Conservation (phyloP, 2,888 invertebrate genomes). For the Synanthedon tipuliformis region DNA sequence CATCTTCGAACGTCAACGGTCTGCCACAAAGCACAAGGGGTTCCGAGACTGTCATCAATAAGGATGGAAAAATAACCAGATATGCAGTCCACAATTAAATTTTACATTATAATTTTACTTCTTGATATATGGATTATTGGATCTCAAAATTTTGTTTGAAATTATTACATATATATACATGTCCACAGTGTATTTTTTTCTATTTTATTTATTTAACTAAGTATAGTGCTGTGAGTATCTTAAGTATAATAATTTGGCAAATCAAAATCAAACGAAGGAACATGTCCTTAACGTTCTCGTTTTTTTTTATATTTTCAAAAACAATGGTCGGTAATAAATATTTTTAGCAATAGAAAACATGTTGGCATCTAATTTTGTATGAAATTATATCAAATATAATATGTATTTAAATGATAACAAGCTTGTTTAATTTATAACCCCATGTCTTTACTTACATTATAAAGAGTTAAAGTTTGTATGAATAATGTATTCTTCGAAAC, state of each 20-base stretch:
- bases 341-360: too few species aligned
- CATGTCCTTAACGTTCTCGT: too few species aligned
- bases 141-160: not conserved
- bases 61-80: slow-evolving; percentile 78
- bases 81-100: slow-evolving; percentile 60
- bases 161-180: not conserved
- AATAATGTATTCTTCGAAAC: too few species aligned
- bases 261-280: too few species aligned
- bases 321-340: too few species aligned
- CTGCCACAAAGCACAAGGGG: slow-evolving; percentile 61
- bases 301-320: too few species aligned
- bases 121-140: not conserved
- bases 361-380: too few species aligned
- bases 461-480: too few species aligned
- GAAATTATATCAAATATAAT: too few species aligned
- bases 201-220: not conserved
- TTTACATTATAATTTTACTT: not conserved
- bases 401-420: too few species aligned
- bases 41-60: slow-evolving; percentile 76
- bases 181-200: not conserved
- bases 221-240: not conserved
- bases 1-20: slow-evolving; percentile 72
- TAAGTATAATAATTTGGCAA: not conserved
- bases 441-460: too few species aligned
- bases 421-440: too few species aligned